Evolutionary conservation across 2,113 vertebrate species (phyloP).

Genomic region (Rhinopomastus cyanomelas): DNA sequence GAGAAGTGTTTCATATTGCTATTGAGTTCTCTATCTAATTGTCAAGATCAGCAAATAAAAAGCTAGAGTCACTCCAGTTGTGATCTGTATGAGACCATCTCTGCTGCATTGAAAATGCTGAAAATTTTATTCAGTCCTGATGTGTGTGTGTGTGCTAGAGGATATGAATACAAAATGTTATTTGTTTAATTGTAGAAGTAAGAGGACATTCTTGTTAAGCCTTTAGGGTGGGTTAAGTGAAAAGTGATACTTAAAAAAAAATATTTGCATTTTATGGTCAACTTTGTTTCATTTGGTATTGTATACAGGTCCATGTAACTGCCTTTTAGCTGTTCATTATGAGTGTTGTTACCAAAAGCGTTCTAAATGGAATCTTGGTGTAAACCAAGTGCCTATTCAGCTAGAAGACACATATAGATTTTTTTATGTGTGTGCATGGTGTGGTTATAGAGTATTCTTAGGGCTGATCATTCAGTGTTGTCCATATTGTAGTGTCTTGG

Average conservation of each 20-base stretch:
- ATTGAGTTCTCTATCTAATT: background rate
- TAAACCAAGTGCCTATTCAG: background rate
- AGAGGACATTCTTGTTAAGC: background rate
- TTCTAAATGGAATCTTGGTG: background rate
- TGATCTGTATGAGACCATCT: background rate
- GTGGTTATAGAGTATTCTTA: background rate
- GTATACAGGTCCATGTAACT: background rate
- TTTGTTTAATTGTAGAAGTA: background rate
- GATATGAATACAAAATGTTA: background rate
- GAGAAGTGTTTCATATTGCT: background rate
- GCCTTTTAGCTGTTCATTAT: background rate
- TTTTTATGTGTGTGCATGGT: background rate
- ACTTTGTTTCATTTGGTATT: background rate
- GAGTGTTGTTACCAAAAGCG: background rate
- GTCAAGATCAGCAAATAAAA: background rate
- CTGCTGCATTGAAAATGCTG: background rate
- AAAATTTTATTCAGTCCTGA: background rate
- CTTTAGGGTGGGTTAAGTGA: background rate
- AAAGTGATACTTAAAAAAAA: background rate
- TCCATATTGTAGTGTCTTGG: background rate
- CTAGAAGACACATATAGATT: background rate
- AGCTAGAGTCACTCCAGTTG: background rate
- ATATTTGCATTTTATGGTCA: background rate
- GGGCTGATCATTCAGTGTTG: background rate
- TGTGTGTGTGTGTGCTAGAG: background rate